Conservation (phyloP, 2,113 vertebrate genomes). For the Neodontobutis hainanensis region DNA sequence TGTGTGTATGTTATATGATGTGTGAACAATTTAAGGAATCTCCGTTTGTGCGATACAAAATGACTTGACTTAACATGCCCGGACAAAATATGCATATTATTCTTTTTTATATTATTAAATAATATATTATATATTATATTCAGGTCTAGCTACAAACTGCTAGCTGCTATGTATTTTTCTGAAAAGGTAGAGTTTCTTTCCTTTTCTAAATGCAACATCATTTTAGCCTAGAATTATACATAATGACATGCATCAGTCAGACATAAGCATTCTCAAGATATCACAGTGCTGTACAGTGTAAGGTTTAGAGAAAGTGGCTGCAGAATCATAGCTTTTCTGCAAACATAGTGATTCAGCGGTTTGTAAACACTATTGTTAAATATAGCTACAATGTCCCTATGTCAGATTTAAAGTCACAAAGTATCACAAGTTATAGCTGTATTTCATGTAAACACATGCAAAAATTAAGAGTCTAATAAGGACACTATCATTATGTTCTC, state of each 20-base stretch:
- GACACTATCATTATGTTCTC: too few relatives aligned
- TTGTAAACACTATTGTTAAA: constrained; percentile 41
- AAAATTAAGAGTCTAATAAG: too few relatives aligned
- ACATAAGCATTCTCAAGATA: constrained; percentile 9
- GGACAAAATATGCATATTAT: too few relatives aligned
- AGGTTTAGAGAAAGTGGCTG: constrained; percentile 12
- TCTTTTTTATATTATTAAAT: too few relatives aligned
- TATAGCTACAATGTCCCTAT: constrained; percentile 18
- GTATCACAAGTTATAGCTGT: constrained; percentile 17
- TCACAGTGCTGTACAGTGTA: background rate
- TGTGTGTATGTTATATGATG: too few relatives aligned
- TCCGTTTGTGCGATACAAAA: too few relatives aligned
- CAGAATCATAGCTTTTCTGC: constrained; percentile 45
- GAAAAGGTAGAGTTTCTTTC: background rate
- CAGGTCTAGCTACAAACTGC: too few relatives aligned
- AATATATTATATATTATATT: too few relatives aligned
- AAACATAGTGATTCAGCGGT: constrained; percentile 41
- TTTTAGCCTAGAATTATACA: constrained; percentile 5
- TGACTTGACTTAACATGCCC: too few relatives aligned
- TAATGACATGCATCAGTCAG: background rate
- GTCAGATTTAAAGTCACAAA: constrained; percentile 23
- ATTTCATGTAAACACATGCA: background rate
- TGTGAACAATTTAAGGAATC: too few relatives aligned
- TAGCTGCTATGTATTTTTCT: too few relatives aligned
- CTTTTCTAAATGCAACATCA: background rate